Percentiles rank a stretch among this genome's conserved stretches.
Evolutionary conservation across 2,797 vertebrate genomes (phyloP).

Genomic region (Lutjanus campechanus): DNA sequence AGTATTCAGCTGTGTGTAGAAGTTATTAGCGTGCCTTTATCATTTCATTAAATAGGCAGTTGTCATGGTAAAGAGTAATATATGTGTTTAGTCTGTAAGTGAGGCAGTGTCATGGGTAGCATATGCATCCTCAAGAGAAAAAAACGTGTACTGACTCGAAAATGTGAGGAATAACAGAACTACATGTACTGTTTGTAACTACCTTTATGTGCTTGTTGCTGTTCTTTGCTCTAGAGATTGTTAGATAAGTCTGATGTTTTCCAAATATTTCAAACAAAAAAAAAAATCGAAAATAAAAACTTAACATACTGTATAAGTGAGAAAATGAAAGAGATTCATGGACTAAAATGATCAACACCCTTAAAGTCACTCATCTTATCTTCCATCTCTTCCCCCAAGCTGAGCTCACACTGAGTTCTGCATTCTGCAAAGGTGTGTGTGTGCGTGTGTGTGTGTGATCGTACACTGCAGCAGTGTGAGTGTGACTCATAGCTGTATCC

Average conservation of each 20-base stretch:
- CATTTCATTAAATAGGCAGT: constrained; percentile 48
- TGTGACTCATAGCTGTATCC: constrained; percentile 78
- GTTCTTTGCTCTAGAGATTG: background rate
- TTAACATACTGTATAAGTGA: background rate
- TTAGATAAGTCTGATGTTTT: background rate
- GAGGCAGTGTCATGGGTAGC: constrained; percentile 16
- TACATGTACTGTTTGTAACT: background rate
- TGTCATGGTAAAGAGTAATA: constrained; percentile 46
- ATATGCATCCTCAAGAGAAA: constrained; percentile 25
- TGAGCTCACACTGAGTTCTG: constrained; percentile 58
- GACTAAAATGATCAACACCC: constrained; percentile 22
- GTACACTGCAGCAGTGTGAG: constrained; percentile 71
- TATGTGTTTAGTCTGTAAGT: constrained; percentile 45
- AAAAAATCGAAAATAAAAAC: background rate
- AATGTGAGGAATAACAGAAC: constrained; percentile 16
- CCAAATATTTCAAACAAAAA: background rate
- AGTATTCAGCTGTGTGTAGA: constrained; percentile 40
- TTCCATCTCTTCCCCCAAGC: constrained; percentile 31
- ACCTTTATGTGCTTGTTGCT: background rate
- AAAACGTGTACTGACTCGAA: constrained; percentile 27
- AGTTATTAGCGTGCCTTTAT: constrained; percentile 54
- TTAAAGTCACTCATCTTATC: constrained; percentile 4
- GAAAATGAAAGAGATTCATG: background rate
- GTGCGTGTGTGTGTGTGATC: constrained; percentile 62
- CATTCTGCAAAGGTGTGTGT: constrained; percentile 65